Conservation (phyloP, 2,797 vertebrate species). For the Tenualosa ilisha region DNA sequence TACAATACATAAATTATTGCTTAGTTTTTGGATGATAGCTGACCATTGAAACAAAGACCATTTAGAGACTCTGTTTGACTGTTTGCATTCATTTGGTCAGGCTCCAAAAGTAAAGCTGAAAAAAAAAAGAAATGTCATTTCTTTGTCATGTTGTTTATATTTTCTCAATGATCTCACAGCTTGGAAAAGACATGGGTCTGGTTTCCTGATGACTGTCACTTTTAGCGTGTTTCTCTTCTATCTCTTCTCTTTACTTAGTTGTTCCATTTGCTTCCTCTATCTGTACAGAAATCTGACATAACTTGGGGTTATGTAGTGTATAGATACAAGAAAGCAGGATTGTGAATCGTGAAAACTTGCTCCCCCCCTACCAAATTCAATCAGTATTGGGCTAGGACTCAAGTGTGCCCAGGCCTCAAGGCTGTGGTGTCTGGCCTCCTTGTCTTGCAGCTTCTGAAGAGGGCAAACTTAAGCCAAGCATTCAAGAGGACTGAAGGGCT, state of each 20-base stretch:
- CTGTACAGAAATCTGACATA: neutral
- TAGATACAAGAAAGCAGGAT: neutral
- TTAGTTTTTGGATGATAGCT: neutral
- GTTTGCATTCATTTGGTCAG: neutral
- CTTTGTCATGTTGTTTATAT: neutral
- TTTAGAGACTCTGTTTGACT: neutral
- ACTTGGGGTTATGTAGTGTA: neutral
- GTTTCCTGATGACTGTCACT: too few species aligned
- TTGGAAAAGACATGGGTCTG: too few species aligned
- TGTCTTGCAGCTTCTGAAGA: neutral
- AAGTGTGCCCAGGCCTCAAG: neutral
- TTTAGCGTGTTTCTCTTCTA: too few species aligned
- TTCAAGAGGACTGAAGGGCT: constrained; percentile 1
- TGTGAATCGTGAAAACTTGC: neutral
- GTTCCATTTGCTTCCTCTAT: neutral
- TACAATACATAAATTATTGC: neutral
- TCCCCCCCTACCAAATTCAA: neutral
- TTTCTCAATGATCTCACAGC: neutral
- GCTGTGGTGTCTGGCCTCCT: neutral
- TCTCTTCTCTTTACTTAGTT: too few species aligned
- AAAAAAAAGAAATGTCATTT: neutral
- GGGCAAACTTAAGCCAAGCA: neutral
- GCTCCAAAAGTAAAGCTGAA: neutral
- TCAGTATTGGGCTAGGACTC: neutral
- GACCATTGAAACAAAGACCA: neutral